Evolutionary conservation across 1,140 invertebrate genomes (phyloP).

Genomic region (Wiebesia pumilae): DNA sequence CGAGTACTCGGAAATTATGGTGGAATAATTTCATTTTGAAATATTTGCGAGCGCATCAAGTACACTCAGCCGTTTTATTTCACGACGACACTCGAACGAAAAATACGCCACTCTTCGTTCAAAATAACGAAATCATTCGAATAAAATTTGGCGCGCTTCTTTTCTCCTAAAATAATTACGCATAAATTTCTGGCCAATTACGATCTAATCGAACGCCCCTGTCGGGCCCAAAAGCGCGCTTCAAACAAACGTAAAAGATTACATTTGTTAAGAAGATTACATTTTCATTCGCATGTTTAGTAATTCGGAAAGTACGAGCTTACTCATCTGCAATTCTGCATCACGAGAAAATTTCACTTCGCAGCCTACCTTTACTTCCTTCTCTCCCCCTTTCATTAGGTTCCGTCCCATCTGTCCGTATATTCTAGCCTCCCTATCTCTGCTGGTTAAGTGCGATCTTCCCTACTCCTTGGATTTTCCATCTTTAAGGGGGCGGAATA

Average conservation of each 20-base stretch:
- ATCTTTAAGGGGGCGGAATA: background rate
- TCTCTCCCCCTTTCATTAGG: background rate
- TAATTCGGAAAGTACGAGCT: background rate
- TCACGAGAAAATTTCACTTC: conserved; percentile 1
- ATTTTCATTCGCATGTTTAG: background rate
- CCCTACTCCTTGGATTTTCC: background rate
- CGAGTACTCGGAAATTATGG: background rate
- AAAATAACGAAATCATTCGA: background rate
- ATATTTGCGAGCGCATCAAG: background rate
- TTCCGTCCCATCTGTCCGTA: background rate
- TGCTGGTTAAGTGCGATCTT: background rate
- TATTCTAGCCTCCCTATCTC: background rate
- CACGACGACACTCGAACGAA: background rate
- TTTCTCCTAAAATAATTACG: background rate
- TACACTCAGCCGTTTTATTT: background rate
- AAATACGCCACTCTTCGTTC: background rate
- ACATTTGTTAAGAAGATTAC: too few relatives aligned
- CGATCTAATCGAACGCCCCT: too few relatives aligned
- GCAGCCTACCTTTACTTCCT: background rate
- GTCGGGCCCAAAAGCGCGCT: too few relatives aligned
- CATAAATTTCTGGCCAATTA: too few relatives aligned
- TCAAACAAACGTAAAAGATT: too few relatives aligned
- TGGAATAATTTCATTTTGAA: conserved; percentile 16
- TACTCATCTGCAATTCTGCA: background rate
- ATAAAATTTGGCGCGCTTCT: background rate